These are phyloP conservation scores for Apolygus lucorum DNA, from an alignment of 1,140 invertebrate genomes.

Conservation along the genomic window DNA sequence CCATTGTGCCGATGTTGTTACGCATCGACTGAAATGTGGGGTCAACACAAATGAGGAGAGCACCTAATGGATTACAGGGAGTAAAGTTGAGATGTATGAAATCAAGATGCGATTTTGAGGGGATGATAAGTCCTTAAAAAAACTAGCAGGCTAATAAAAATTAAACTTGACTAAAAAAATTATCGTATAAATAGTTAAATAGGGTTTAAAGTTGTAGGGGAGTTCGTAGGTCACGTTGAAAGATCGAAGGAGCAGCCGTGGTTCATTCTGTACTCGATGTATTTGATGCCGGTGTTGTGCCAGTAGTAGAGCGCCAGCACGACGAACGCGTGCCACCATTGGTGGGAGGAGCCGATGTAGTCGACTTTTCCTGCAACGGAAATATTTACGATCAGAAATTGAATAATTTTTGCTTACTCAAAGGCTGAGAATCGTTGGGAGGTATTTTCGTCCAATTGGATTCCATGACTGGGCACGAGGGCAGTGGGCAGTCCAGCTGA, in stretches of 20 bases:
- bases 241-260: slow-evolving; percentile 61
- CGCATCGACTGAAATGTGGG: too few relatives aligned
- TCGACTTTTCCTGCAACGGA: slow-evolving; percentile 65
- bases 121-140: not conserved
- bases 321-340: slow-evolving; percentile 90
- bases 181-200: not conserved
- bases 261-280: slow-evolving; percentile 73
- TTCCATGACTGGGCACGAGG: too few relatives aligned
- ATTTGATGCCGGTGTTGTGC: slow-evolving; percentile 86
- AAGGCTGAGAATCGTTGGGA: too few relatives aligned
- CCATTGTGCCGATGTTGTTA: too few relatives aligned
- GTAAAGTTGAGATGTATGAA: not conserved
- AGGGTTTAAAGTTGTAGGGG: not conserved
- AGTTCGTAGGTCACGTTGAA: not conserved
- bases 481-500: too few relatives aligned
- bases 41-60: too few relatives aligned
- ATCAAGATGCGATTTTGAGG: not conserved
- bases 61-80: too few relatives aligned
- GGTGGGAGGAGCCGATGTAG: slow-evolving; percentile 88
- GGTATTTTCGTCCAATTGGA: too few relatives aligned
- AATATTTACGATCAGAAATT: too few relatives aligned
- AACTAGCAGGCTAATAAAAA: not conserved
- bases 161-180: not conserved
- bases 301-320: slow-evolving; percentile 85
- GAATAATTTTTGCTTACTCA: too few relatives aligned